These are phyloP conservation scores for Dryomyza anilis DNA, from an alignment of 2,888 invertebrate genomes.

Conservation along the genomic window DNA sequence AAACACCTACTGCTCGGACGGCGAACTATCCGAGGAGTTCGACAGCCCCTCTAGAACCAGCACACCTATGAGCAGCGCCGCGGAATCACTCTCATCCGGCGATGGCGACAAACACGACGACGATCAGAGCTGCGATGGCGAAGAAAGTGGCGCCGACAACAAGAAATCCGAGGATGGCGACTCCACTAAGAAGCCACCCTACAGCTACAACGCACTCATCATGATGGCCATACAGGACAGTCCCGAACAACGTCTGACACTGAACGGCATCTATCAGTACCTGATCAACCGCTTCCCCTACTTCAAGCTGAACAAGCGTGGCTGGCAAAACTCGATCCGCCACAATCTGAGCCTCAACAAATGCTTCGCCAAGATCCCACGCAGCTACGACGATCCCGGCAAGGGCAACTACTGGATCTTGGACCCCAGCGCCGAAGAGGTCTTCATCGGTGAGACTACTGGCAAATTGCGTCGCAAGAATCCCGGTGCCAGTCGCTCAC, in stretches of 20 bases:
- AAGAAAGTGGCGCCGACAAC: constrained; percentile 39
- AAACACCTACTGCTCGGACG: constrained; percentile 45
- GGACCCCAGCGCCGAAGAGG: constrained; percentile 96
- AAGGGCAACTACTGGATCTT: constrained; percentile 99
- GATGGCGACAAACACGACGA: constrained; percentile 42
- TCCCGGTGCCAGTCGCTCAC: constrained; percentile 85
- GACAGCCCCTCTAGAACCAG: constrained; percentile 56
- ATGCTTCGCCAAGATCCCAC: constrained; percentile 95
- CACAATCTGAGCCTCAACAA: constrained; percentile 97
- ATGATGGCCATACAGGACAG: constrained; percentile 99
- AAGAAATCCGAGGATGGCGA: constrained; percentile 38
- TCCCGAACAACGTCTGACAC: constrained; percentile 87
- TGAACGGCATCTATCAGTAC: constrained; percentile 97
- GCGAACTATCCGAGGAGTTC: constrained; percentile 54
- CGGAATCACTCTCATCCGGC: constrained; percentile 49
- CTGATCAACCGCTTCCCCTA: constrained; percentile 98
- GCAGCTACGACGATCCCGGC: constrained; percentile 98
- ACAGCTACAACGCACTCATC: constrained; percentile 97
- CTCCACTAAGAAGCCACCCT: constrained; percentile 87
- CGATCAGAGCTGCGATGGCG: constrained; percentile 35
- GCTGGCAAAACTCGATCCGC: constrained; percentile 99
- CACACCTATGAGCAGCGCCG: constrained; percentile 58
- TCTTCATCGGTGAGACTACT: constrained; percentile 97
- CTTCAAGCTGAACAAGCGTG: constrained; percentile 96
- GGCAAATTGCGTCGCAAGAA: constrained; percentile 92